Percentiles rank a stretch among this genome's conserved stretches.
Conservation (phyloP, 2,888 invertebrate genomes). For the Xanthorhoe designata region DNA sequence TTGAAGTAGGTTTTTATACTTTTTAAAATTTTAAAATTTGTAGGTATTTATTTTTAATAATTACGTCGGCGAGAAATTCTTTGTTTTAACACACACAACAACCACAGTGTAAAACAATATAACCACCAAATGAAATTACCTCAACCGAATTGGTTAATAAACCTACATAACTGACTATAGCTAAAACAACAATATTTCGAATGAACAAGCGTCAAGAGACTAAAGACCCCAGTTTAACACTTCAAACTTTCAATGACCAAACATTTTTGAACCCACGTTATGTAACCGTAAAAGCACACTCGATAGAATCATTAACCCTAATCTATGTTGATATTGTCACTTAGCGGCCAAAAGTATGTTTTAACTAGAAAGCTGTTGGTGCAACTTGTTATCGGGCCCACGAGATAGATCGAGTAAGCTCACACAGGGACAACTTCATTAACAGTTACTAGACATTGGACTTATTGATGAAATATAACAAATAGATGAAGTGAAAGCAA, state of each 20-base stretch:
- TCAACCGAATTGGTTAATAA: too few species aligned
- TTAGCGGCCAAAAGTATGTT: conserved; percentile 41
- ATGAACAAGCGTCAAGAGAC: neutral
- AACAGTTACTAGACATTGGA: neutral
- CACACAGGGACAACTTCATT: conserved; percentile 11
- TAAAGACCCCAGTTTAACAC: neutral
- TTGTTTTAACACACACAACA: too few species aligned
- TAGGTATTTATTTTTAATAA: too few species aligned
- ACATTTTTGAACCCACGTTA: conserved; percentile 9
- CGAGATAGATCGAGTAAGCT: conserved; percentile 20
- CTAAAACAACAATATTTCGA: neutral
- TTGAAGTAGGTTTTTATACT: too few species aligned
- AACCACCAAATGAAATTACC: too few species aligned
- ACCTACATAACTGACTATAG: too few species aligned
- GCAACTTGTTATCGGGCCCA: conserved; percentile 30
- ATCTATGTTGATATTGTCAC: conserved; percentile 47
- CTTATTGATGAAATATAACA: neutral
- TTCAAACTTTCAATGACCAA: neutral
- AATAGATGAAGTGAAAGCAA: neutral
- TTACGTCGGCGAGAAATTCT: too few species aligned
- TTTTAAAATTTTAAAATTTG: too few species aligned
- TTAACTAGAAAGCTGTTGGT: conserved; percentile 39
- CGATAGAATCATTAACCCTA: conserved; percentile 54
- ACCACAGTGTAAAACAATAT: too few species aligned
- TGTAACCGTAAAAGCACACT: conserved; percentile 27